Percentiles rank a stretch among this genome's conserved stretches.
phyloP scores from a whole-genome alignment of 1,140 invertebrate genomes.

The Globodera rostochiensis region DNA sequence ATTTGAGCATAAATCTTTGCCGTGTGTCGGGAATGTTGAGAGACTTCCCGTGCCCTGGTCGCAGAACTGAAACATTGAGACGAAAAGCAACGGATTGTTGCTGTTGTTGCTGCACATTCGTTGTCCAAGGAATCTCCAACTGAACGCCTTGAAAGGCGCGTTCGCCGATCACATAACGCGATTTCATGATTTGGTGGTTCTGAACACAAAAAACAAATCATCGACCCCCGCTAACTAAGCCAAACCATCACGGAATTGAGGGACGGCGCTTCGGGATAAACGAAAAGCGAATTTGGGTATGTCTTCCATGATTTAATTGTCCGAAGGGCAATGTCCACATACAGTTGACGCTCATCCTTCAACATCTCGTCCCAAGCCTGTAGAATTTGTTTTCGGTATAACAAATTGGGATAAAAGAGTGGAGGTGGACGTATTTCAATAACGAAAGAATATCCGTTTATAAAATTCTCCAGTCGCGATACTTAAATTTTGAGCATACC shows the following conservation, averaged over 20 bases:
- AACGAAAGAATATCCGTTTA: too few relatives aligned
- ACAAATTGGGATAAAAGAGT: too few relatives aligned
- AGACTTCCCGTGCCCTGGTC: neutral
- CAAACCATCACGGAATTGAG: neutral
- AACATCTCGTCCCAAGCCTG: neutral
- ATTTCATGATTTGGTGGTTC: neutral
- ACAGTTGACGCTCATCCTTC: neutral
- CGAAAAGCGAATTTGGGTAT: neutral
- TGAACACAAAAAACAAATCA: neutral
- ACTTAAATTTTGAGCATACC: neutral
- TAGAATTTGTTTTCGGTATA: neutral
- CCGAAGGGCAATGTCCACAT: slow-evolving; percentile 2
- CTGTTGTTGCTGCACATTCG: neutral
- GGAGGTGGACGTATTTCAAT: too few relatives aligned
- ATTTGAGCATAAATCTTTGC: neutral
- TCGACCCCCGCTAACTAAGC: too few relatives aligned
- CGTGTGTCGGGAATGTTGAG: slow-evolving; percentile 5
- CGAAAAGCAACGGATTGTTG: neutral
- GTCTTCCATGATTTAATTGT: slow-evolving; percentile 3
- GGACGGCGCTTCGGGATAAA: neutral
- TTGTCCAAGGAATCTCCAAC: neutral
- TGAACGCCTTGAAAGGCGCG: slow-evolving; percentile 7
- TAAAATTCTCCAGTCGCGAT: too few relatives aligned
- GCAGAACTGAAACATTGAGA: neutral
- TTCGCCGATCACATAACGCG: neutral